Conservation (phyloP, 2,797 vertebrate species). For the Crossoptilon crossoptilon region DNA sequence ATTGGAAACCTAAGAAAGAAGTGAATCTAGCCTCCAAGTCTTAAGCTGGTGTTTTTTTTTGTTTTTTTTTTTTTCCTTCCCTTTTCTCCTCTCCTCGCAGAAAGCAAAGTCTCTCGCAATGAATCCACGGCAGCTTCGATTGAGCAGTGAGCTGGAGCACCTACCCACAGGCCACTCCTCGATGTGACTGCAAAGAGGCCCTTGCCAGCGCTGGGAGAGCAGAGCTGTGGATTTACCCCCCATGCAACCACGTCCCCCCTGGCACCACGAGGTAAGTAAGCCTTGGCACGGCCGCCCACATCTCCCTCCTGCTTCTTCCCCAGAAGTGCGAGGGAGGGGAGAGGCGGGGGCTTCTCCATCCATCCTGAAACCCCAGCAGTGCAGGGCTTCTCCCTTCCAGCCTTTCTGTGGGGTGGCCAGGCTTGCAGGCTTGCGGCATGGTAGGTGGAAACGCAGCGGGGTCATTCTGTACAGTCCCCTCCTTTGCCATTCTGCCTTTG, state of each 20-base stretch:
- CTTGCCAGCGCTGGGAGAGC: constrained; percentile 12
- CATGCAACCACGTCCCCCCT: not conserved
- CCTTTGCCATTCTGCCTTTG: not conserved
- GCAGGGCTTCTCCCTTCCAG: not conserved
- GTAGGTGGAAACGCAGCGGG: not conserved
- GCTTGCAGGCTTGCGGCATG: not conserved
- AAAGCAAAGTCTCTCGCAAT: constrained; percentile 76
- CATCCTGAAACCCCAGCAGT: not conserved
- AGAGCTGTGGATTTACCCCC: constrained; percentile 62
- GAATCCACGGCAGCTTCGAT: constrained; percentile 70
- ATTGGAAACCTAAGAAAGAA: constrained; percentile 88
- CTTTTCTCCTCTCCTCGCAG: constrained; percentile 74
- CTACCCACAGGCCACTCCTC: constrained; percentile 65
- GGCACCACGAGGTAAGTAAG: constrained; percentile 55
- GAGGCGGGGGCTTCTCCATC: not conserved
- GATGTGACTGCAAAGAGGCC: constrained; percentile 65
- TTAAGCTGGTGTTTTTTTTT: constrained; percentile 61
- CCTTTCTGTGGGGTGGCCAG: not conserved
- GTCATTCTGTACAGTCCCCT: not conserved
- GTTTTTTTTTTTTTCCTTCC: constrained; percentile 59
- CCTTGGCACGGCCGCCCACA: not conserved
- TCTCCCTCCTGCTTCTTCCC: not conserved
- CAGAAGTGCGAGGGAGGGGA: constrained; percentile 33
- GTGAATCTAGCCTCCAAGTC: constrained; percentile 85
- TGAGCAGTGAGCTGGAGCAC: constrained; percentile 67